Evolutionary conservation across 1,140 invertebrate species (phyloP).

Genomic region (Vanessa atalanta): DNA sequence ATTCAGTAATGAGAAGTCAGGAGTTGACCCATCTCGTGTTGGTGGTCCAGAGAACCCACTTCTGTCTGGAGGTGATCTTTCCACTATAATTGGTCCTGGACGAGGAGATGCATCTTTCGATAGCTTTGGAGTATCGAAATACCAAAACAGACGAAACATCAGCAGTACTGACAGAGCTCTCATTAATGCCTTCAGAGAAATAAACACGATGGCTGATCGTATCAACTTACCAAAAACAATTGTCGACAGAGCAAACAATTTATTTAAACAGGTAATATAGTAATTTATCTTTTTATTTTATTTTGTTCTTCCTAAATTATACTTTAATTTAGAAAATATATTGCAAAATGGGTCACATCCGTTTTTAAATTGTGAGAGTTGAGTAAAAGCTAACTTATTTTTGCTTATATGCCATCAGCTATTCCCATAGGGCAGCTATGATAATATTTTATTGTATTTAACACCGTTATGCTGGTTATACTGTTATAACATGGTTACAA

Average conservation of each 20-base stretch:
- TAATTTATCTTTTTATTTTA: slow-evolving; percentile 1
- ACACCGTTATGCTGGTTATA: no score
- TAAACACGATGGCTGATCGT: slow-evolving; percentile 97
- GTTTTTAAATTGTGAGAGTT: no score
- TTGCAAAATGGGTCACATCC: no score
- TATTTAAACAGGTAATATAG: slow-evolving; percentile 93
- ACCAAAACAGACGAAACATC: slow-evolving; percentile 96
- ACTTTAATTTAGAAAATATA: no score
- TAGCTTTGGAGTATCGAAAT: slow-evolving; percentile 93
- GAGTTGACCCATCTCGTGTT: slow-evolving; percentile 99
- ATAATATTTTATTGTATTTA: no score
- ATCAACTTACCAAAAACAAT: slow-evolving; percentile 98
- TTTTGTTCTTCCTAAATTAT: background rate
- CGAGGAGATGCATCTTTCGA: slow-evolving; percentile 90
- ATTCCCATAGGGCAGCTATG: no score
- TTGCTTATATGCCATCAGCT: no score
- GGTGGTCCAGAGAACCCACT: slow-evolving; percentile 98
- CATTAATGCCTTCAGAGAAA: slow-evolving; percentile 97
- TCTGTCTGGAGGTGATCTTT: slow-evolving; percentile 96
- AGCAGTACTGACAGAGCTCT: slow-evolving; percentile 96
- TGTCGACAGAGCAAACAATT: slow-evolving; percentile 95
- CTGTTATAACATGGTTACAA: no score
- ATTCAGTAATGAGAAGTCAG: slow-evolving; percentile 98
- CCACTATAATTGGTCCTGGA: slow-evolving; percentile 97
- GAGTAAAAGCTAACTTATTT: no score